Base-by-base conservation (phyloP, 2,888 invertebrate species). In the Rhagophthalmus giganteus region DNA sequence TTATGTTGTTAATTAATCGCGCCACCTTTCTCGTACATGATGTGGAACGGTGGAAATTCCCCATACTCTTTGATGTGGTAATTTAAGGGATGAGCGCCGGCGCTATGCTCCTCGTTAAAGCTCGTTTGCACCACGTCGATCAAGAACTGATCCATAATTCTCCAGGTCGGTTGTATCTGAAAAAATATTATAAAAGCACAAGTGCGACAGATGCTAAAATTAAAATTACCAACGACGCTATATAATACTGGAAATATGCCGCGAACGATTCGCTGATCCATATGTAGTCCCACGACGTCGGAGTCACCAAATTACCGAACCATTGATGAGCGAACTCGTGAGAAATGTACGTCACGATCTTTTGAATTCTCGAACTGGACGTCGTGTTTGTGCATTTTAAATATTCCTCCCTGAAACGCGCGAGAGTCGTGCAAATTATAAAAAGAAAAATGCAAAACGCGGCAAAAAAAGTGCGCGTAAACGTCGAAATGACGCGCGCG, bases 291-390 rank as follows among this genome's bases (percentile, higher is more conserved):
- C 76, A 77, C 74, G 74, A 75, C 28, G 56, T 25, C 1, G 73
- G 69, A 15, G 68, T 71, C n/a, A 75, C 74, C 4, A 73, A 55
- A 61, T 77, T 72, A 5, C 78, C 78, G 51, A 78, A 78, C 77
- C 78, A 79, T 55, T 79, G 80, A 60, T 82, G 81, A 1, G 79
- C 76, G 11, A 82, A 70, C 63, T 82, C 82, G 59, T 81, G 81
- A 2, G 77, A 71, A 9, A 82, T 75, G 5, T 68, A 59, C 6
- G 59, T 60, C 0, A 66, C 62, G n/a, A 66, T 60, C 1, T 57
- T 12, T 68, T 64, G 39, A 64, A 62, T 32, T 61, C 62, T 10
- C 55, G 49, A 2, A 39, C 30, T 1, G 50, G n/a, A 10, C 4
- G 15, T 11, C 2, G 6, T 16, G 15, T 39, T 39, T 2, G 13